These are phyloP conservation scores for Siniperca scherzeri DNA, from an alignment of 2,797 vertebrate genomes.

Conservation along the genomic window DNA sequence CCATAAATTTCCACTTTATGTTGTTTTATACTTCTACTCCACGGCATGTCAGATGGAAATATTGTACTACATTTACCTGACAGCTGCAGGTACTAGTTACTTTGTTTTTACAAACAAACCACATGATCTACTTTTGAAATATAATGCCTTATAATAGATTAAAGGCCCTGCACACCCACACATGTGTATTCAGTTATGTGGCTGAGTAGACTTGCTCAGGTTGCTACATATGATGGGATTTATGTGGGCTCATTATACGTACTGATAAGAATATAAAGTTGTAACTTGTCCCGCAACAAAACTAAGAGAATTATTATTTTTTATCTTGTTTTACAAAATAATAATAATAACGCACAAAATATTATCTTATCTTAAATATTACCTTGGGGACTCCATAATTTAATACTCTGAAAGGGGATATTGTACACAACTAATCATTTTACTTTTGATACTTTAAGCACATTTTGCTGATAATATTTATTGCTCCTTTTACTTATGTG, in stretches of 20 bases:
- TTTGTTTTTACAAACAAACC: neutral
- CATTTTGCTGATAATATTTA: neutral
- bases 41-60: neutral
- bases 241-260: neutral
- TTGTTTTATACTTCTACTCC: neutral
- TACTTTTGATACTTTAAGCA: too few species aligned
- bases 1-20: neutral
- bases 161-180: neutral
- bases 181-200: constrained; percentile 24
- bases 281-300: too few species aligned
- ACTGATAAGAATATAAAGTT: neutral
- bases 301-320: too few species aligned
- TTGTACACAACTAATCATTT: too few species aligned
- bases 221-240: neutral
- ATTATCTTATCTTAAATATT: neutral
- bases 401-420: too few species aligned
- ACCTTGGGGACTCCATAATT: too few species aligned
- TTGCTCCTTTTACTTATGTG: neutral
- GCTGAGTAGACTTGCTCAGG: neutral
- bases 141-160: neutral
- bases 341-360: neutral
- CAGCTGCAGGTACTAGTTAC: neutral
- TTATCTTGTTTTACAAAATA: too few species aligned
- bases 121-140: neutral
- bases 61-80: neutral